Conservation (phyloP, 1,140 invertebrate species). For the Euwallacea fornicatus region DNA sequence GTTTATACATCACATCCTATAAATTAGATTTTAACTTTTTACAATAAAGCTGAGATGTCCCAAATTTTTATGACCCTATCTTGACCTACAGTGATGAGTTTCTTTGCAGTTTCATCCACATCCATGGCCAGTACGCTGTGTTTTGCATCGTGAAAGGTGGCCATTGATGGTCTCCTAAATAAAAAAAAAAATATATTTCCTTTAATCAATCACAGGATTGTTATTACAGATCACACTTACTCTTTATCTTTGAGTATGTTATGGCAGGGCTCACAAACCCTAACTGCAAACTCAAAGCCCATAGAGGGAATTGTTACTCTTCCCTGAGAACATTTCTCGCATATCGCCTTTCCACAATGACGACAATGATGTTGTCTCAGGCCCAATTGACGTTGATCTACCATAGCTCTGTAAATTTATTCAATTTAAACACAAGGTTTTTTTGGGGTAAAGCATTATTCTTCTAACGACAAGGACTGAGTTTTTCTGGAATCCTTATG, state of each 20-base stretch:
- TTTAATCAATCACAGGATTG: neutral
- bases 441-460: no score
- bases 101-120: slow-evolving; percentile 82
- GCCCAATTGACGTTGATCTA: slow-evolving; percentile 92
- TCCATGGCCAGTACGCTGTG: slow-evolving; percentile 88
- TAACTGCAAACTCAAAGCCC: slow-evolving; percentile 97
- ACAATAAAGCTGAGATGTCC: slow-evolving; percentile 66
- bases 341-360: slow-evolving; percentile 90
- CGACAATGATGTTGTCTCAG: slow-evolving; percentile 88
- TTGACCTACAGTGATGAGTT: slow-evolving; percentile 89
- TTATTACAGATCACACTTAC: slow-evolving; percentile 60
- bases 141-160: slow-evolving; percentile 93
- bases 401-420: slow-evolving; percentile 80
- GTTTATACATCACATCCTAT: slow-evolving; percentile 14
- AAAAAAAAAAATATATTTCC: neutral
- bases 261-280: slow-evolving; percentile 93
- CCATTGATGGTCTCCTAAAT: slow-evolving; percentile 80
- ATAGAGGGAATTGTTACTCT: slow-evolving; percentile 88
- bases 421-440: neutral
- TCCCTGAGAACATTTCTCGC: slow-evolving; percentile 87
- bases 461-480: no score
- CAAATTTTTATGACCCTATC: slow-evolving; percentile 93
- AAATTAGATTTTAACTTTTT: slow-evolving; percentile 22
- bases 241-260: slow-evolving; percentile 80
- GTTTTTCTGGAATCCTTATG: no score